Conservation (phyloP, 1,140 invertebrate species). For the Forficula auricularia region DNA sequence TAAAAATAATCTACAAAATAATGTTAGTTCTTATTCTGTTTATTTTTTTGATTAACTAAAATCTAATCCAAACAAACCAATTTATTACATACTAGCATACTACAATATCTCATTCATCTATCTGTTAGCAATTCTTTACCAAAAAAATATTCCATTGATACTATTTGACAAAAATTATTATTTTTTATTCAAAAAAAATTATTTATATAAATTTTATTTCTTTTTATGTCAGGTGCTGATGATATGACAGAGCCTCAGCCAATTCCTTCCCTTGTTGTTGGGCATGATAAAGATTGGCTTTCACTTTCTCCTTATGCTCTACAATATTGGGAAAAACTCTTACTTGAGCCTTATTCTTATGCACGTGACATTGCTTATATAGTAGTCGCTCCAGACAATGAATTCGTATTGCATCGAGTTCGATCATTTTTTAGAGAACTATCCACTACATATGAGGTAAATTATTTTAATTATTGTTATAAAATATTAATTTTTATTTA, state of each 20-base stretch:
- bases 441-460: conserved; percentile 75
- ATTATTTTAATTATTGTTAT: background rate
- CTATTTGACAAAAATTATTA: too few species aligned
- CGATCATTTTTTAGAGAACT: conserved; percentile 82
- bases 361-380: conserved; percentile 85
- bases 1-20: too few species aligned
- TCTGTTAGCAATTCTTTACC: too few species aligned
- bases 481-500: conserved; percentile 8
- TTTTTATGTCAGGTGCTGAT: conserved; percentile 69
- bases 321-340: conserved; percentile 84
- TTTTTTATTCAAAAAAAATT: too few species aligned
- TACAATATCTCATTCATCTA: too few species aligned
- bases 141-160: too few species aligned
- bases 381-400: conserved; percentile 82
- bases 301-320: conserved; percentile 81
- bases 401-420: conserved; percentile 59
- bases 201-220: too few species aligned
- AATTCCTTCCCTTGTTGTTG: conserved; percentile 81
- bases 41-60: too few species aligned
- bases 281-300: conserved; percentile 88
- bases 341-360: conserved; percentile 86
- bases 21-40: too few species aligned
- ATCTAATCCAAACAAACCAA: too few species aligned
- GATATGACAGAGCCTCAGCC: conserved; percentile 92
- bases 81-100: too few species aligned